These are phyloP conservation scores for Passer montanus DNA, from an alignment of 2,113 vertebrate species.

Conservation along the genomic window DNA sequence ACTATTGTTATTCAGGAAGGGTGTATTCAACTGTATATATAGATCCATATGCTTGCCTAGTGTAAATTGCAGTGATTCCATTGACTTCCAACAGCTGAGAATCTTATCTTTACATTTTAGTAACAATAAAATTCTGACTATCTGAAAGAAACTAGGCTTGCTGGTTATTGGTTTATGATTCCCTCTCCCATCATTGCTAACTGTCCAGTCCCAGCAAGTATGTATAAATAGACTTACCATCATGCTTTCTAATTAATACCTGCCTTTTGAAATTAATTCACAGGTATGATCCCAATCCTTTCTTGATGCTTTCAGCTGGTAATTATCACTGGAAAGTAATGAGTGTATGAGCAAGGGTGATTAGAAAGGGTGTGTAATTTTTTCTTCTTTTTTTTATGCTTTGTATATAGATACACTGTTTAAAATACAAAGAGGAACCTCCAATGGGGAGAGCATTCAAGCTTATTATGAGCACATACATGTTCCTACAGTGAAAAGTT, in stretches of 20 bases:
- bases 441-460: neutral
- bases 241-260: neutral
- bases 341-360: neutral
- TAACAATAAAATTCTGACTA: neutral
- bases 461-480: neutral
- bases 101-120: neutral
- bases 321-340: neutral
- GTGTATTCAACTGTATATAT: neutral
- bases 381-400: rapidly evolving
- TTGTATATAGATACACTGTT: neutral
- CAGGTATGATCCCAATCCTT: neutral
- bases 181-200: neutral
- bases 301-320: neutral
- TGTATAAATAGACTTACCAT: neutral
- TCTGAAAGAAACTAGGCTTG: neutral
- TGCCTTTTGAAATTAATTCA: conserved; percentile 20
- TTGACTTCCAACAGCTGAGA: neutral
- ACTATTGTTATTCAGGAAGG: neutral
- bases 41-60: neutral
- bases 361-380: neutral
- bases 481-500: neutral
- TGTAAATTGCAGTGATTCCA: neutral
- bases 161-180: neutral
- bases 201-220: neutral
- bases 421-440: neutral